Evolutionary conservation across 2,113 vertebrate genomes (phyloP).

Genomic region (Trematomus loennbergii): DNA sequence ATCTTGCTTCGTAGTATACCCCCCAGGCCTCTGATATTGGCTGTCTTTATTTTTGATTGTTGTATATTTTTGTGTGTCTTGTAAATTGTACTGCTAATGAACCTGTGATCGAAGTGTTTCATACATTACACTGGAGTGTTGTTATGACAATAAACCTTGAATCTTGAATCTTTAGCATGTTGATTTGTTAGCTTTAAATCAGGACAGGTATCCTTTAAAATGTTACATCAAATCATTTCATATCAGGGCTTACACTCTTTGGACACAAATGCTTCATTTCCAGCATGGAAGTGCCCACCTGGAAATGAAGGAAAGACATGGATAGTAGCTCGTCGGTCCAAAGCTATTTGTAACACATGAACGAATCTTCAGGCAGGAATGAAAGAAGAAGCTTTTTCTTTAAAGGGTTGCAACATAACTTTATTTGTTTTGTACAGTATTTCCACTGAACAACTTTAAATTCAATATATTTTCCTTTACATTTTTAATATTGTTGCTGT

Average conservation of each 20-base stretch:
- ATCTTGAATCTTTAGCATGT: neutral
- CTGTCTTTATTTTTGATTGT: too few species aligned
- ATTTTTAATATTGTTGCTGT: conserved; percentile 77
- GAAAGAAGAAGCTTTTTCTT: conserved; percentile 14
- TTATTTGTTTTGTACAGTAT: conserved; percentile 82
- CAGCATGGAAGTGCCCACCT: neutral
- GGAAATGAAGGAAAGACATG: neutral
- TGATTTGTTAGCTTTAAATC: neutral
- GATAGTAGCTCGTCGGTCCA: neutral
- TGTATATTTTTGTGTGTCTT: too few species aligned
- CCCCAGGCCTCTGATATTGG: too few species aligned
- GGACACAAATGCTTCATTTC: neutral
- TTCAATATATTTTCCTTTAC: conserved; percentile 79
- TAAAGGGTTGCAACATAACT: conserved; percentile 81
- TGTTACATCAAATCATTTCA: neutral
- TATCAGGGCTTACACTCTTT: neutral
- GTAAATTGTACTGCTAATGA: too few species aligned
- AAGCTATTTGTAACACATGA: neutral
- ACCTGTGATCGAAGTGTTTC: too few species aligned
- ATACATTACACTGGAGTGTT: too few species aligned
- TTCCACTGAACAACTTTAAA: conserved; percentile 79
- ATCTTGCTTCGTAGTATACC: too few species aligned
- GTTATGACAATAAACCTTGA: too few species aligned
- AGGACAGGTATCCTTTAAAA: neutral
- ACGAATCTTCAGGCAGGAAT: neutral